Evolutionary conservation across 2,113 vertebrate species (phyloP).

Genomic region (Anthoscopus minutus): DNA sequence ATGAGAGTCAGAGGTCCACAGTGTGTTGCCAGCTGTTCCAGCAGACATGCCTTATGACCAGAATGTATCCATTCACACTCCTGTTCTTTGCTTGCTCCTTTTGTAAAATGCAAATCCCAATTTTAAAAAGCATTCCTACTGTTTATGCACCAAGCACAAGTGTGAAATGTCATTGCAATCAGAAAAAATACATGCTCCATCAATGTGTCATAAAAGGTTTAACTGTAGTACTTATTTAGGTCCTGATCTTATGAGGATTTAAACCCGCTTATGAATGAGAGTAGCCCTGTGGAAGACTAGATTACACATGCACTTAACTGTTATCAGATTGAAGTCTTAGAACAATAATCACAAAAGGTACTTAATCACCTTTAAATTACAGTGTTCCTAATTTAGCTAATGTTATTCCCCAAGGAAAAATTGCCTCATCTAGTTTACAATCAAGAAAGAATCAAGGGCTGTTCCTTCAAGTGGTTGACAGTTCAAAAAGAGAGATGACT

Average conservation of each 20-base stretch:
- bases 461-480: constrained; percentile 48
- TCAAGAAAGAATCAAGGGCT: constrained; percentile 50
- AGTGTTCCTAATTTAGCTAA: constrained; percentile 55
- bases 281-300: constrained; percentile 34
- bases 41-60: background rate
- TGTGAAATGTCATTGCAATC: background rate
- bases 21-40: background rate
- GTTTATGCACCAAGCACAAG: background rate
- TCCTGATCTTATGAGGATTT: background rate
- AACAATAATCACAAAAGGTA: constrained; percentile 57
- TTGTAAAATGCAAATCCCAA: background rate
- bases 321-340: constrained; percentile 55
- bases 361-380: constrained; percentile 65
- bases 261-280: constrained; percentile 10
- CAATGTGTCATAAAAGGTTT: background rate
- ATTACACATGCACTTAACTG: constrained; percentile 42
- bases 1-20: background rate
- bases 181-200: background rate
- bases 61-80: background rate
- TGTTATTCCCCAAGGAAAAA: constrained; percentile 59
- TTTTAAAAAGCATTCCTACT: background rate
- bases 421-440: constrained; percentile 48
- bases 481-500: constrained; percentile 24
- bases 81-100: background rate
- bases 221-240: background rate